phyloP scores from a whole-genome alignment of 2,113 vertebrate species.

The Lonchura striata region DNA sequence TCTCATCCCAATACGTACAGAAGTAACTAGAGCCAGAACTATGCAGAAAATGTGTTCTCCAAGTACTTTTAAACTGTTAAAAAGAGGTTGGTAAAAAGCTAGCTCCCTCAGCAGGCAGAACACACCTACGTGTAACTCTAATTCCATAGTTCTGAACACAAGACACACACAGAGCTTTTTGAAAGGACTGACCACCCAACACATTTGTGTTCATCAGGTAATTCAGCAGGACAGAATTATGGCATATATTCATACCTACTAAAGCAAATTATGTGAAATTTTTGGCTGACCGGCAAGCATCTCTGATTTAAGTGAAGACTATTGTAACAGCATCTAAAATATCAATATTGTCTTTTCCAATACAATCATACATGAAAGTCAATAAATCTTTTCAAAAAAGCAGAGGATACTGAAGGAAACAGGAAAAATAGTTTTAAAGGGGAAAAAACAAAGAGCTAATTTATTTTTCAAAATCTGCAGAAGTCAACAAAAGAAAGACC shows the following conservation, averaged over 20 bases:
- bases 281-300: background rate
- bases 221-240: background rate
- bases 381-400: background rate
- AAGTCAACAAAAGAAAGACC: background rate
- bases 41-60: fast-evolving
- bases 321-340: background rate
- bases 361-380: background rate
- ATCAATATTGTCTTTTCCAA: background rate
- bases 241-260: background rate
- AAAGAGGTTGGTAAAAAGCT: background rate
- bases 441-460: background rate
- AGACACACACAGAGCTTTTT: background rate
- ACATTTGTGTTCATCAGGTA: background rate
- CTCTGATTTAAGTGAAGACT: background rate
- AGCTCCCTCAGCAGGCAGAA: background rate
- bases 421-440: background rate
- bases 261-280: background rate
- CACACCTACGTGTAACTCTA: fast-evolving
- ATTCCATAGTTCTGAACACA: background rate
- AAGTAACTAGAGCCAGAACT: background rate
- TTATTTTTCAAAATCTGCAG: background rate
- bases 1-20: background rate
- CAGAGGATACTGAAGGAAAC: background rate
- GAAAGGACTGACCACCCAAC: background rate
- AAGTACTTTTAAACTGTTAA: background rate